These are phyloP conservation scores for Pantelozetes paolii DNA, from an alignment of 2,888 invertebrate species.

Conservation along the genomic window DNA sequence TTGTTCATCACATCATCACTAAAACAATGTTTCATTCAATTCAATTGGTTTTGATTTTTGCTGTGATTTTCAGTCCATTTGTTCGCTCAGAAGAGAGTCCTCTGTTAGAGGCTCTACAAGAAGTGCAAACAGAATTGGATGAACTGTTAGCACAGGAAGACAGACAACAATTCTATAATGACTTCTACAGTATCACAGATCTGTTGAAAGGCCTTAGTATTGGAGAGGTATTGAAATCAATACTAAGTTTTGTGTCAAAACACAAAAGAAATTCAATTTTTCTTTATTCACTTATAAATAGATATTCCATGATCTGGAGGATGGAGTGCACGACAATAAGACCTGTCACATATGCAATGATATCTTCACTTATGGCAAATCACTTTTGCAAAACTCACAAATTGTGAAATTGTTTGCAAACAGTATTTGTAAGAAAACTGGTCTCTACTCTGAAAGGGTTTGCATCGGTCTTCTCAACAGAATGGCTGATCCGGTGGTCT, in stretches of 20 bases:
- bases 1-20: too few relatives aligned
- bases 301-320: neutral
- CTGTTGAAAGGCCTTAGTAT: neutral
- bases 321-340: neutral
- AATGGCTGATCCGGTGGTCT: slow-evolving; percentile 13
- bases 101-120: neutral
- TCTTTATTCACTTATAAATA: neutral
- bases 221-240: slow-evolving; percentile 1
- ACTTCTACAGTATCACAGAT: neutral
- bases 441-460: neutral
- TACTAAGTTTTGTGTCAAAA: too few relatives aligned
- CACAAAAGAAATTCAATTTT: neutral
- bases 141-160: neutral
- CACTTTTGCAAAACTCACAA: neutral
- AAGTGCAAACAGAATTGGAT: neutral
- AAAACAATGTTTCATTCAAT: neutral
- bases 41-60: neutral
- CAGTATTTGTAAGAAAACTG: neutral
- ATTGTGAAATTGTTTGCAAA: neutral
- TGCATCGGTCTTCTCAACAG: slow-evolving; percentile 18
- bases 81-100: neutral
- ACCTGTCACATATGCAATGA: slow-evolving; percentile 1
- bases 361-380: neutral
- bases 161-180: neutral
- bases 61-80: neutral